phyloP scores from a whole-genome alignment of 2,113 vertebrate genomes.

The Neomonachus schauinslandi region DNA sequence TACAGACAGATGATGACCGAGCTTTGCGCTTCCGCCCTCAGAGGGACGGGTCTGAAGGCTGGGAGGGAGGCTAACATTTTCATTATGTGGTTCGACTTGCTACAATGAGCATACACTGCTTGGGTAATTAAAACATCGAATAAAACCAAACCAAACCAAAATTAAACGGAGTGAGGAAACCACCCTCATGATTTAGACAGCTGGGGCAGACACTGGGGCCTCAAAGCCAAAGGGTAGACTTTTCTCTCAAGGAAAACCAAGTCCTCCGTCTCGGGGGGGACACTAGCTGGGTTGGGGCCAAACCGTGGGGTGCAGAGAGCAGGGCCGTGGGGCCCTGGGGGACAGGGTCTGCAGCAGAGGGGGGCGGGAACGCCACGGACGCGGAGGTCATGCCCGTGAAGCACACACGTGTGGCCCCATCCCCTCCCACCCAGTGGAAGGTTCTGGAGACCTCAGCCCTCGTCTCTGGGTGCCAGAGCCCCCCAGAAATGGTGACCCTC shows the following conservation, averaged over 20 bases:
- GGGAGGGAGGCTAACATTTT: not conserved
- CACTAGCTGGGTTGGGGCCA: not conserved
- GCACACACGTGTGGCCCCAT: not conserved
- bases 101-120: not conserved
- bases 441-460: not conserved
- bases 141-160: not conserved
- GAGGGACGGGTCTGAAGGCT: not conserved
- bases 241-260: not conserved
- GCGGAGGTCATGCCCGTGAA: not conserved
- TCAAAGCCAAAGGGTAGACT: not conserved
- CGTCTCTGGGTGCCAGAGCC: rapidly evolving
- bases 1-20: rapidly evolving
- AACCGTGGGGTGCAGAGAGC: not conserved
- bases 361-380: rapidly evolving
- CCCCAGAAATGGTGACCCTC: rapidly evolving
- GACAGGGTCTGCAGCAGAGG: not conserved
- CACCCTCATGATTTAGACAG: rapidly evolving
- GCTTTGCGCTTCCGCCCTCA: rapidly evolving
- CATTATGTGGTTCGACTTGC: not conserved
- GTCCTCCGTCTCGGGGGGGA: no score
- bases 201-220: rapidly evolving
- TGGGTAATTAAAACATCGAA: constrained; percentile 24
- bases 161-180: not conserved
- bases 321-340: rapidly evolving
- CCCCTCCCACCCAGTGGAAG: rapidly evolving